phyloP scores from a whole-genome alignment of 2,797 vertebrate genomes.

The Antrozous pallidus region DNA sequence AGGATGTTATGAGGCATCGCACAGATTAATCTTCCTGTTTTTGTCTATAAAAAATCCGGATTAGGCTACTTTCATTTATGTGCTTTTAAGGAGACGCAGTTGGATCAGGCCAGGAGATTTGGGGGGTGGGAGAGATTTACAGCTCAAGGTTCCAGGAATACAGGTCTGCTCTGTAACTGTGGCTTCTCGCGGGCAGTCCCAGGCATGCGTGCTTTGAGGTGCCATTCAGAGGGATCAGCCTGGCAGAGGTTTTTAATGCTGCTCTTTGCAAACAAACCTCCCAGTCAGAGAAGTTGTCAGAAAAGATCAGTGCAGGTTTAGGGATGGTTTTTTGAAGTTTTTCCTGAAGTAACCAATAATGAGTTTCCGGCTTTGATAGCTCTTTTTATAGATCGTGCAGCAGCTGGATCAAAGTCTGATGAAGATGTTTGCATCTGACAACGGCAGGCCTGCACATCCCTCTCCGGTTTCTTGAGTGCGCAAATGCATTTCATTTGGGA shows the following conservation, averaged over 20 bases:
- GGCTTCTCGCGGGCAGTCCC: background rate
- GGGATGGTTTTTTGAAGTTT: constrained; percentile 51
- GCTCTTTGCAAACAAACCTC: constrained; percentile 39
- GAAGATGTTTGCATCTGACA: constrained; percentile 68
- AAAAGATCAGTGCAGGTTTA: constrained; percentile 62
- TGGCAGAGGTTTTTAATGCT: constrained; percentile 13
- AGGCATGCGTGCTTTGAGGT: constrained; percentile 15
- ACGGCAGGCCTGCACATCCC: constrained; percentile 41
- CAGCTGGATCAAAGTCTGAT: constrained; percentile 73
- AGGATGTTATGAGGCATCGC: background rate
- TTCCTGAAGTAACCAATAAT: constrained; percentile 74
- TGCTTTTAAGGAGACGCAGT: constrained; percentile 8
- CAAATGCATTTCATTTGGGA: constrained; percentile 67
- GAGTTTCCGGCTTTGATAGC: constrained; percentile 61
- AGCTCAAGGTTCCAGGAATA: background rate
- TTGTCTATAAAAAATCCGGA: background rate
- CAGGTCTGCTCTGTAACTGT: background rate
- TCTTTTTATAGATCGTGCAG: constrained; percentile 73
- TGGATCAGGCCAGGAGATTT: background rate
- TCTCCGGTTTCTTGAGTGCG: constrained; percentile 43
- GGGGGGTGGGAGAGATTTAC: constrained; percentile 1
- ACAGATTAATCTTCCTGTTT: constrained; percentile 51
- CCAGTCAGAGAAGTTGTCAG: constrained; percentile 49
- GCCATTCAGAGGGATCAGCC: background rate
- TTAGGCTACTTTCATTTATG: background rate